Evolutionary conservation across 2,888 invertebrate species (phyloP), one percentile per base, ranked within the genome.

Genomic region (Sarcophaga variegata): DNA sequence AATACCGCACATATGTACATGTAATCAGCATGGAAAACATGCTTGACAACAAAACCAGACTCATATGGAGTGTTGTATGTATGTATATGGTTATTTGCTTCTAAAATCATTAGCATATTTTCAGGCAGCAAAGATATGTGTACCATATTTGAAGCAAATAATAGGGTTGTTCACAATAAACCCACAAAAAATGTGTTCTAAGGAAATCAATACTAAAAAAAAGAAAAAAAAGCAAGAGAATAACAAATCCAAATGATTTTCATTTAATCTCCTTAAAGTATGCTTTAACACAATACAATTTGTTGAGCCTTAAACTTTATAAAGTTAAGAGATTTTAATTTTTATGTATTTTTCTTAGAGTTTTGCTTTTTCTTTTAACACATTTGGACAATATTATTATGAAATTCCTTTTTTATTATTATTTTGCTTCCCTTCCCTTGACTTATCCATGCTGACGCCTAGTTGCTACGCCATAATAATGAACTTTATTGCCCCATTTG

Each of bases 31-130:
- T 62, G n/a, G 17, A 22, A n/a, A 20, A 59, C 14, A 59, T 37
- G 70, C 75, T 63, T 76, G 70, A 70, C 76, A 82, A 64, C 70
- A 54, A 70, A 49, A 63, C 11, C 60, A 75, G 69, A 22, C 37
- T 14, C 63, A n/a, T 4, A 63, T 12, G 17, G 62, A 0, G 6
- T 54, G 14, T 54, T 54, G 14, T 54, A 2, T 14, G 10, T 49
- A 4, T 14, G 54, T 54, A 14, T 49, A 14, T 14, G 14, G 49
- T 14, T 49, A 14, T 14, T 37, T 63, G 22, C n/a, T 49, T 2
- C 3, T 62, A 69, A 74, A 70, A 54, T 45, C 63, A 81, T 70
- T 81, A 63, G 62, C 81, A 81, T 81, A 81, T 63, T 75, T 75
- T 20, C 69, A 69, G 81, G 69, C 67, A 64, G 66, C 63, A 14